phyloP scores from a whole-genome alignment of 2,113 vertebrate genomes.

The Callospermophilus lateralis region DNA sequence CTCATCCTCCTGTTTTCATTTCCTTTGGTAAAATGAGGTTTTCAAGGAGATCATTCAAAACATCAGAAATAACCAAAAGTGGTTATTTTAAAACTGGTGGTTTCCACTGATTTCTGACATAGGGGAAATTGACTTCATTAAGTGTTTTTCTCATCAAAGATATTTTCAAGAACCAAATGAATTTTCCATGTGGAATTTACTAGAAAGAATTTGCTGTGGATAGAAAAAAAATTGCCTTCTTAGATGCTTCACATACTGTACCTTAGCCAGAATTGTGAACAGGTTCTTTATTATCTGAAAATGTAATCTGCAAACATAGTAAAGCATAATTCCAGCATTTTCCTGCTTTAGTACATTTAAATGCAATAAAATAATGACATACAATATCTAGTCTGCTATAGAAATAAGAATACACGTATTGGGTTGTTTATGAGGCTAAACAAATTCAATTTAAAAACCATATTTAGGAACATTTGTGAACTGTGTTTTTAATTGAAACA shows the following conservation, averaged over 20 bases:
- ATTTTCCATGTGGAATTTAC: not conserved
- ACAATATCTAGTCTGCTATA: not conserved
- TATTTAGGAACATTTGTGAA: not conserved
- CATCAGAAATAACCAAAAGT: not conserved
- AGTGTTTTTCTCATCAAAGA: not conserved
- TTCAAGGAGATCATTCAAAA: not conserved
- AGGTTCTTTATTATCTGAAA: not conserved
- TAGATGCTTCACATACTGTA: not conserved
- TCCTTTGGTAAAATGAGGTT: not conserved
- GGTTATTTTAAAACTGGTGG: not conserved
- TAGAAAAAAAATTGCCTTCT: not conserved
- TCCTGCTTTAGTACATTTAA: not conserved
- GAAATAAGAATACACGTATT: not conserved
- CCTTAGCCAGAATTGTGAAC: not conserved
- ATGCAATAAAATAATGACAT: not conserved
- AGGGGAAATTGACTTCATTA: not conserved
- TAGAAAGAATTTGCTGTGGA: not conserved
- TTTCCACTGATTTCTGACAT: not conserved
- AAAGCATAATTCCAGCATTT: not conserved
- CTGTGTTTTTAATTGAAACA: not conserved
- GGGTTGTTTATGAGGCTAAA: not conserved
- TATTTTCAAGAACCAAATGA: not conserved
- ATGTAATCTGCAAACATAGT: not conserved
- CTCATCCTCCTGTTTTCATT: not conserved
- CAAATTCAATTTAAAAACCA: not conserved